Percentiles rank a stretch among this genome's conserved stretches.
These are phyloP conservation scores for Pheosia gnoma DNA, from an alignment of 2,888 invertebrate species.

Conservation along the genomic window DNA sequence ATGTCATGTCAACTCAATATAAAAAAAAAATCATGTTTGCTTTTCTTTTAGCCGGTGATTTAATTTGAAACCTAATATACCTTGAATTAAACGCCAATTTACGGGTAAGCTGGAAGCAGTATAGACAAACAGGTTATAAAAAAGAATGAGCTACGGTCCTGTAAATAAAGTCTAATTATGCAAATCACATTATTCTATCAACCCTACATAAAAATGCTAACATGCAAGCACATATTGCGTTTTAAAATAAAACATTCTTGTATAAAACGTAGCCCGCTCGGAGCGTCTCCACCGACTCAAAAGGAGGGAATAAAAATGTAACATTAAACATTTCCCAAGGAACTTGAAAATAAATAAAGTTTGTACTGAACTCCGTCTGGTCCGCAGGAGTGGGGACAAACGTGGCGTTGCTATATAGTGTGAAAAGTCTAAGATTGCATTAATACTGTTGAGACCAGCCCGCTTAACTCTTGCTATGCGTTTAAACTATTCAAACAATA, in stretches of 20 bases:
- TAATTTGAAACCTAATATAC: too few species aligned
- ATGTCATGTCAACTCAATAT: too few species aligned
- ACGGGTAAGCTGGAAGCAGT: too few species aligned
- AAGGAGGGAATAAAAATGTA: conserved; percentile 64
- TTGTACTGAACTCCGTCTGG: conserved; percentile 49
- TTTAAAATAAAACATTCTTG: conserved; percentile 59
- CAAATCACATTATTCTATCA: too few species aligned
- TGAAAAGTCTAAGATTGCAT: conserved; percentile 48
- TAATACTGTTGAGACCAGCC: conserved; percentile 21
- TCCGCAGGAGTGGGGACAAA: conserved; percentile 42
- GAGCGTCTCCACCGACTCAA: conserved; percentile 32
- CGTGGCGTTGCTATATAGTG: conserved; percentile 26
- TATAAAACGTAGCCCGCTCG: conserved; percentile 39
- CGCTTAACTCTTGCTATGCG: too few species aligned
- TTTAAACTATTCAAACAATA: too few species aligned
- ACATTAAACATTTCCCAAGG: conserved; percentile 69
- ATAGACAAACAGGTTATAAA: too few species aligned
- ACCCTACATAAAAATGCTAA: neutral
- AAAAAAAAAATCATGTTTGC: too few species aligned
- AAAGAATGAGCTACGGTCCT: too few species aligned
- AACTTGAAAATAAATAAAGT: conserved; percentile 69
- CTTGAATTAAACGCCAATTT: too few species aligned
- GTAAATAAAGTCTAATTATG: too few species aligned
- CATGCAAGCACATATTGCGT: conserved; percentile 41
- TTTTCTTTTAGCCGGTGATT: too few species aligned